These are phyloP conservation scores for Wasmannia auropunctata DNA, from an alignment of 1,140 invertebrate species.

Conservation along the genomic window DNA sequence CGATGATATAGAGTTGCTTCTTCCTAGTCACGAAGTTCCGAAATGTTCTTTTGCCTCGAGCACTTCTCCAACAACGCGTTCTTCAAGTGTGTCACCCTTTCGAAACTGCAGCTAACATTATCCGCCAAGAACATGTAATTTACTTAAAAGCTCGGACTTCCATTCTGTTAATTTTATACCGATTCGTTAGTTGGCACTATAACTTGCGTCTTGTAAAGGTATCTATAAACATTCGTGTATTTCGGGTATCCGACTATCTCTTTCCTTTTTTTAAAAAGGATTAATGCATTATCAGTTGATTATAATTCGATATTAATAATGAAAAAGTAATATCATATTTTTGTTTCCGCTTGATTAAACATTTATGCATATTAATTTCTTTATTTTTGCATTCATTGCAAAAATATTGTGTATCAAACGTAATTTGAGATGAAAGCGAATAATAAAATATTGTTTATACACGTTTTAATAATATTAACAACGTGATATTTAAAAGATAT, in stretches of 20 bases:
- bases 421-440: neutral
- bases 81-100: constrained; percentile 31
- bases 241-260: neutral
- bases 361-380: neutral
- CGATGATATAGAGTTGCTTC: constrained; percentile 16
- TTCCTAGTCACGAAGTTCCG: constrained; percentile 10
- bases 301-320: neutral
- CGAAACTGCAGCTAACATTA: constrained; percentile 33
- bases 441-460: neutral
- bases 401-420: neutral
- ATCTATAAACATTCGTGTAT: neutral
- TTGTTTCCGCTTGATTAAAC: neutral
- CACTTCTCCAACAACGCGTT: constrained; percentile 32
- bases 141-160: constrained; percentile 23
- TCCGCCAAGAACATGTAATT: neutral
- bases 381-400: no score
- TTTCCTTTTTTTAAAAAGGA: neutral
- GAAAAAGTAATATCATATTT: neutral
- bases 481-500: neutral
- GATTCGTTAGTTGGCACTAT: neutral
- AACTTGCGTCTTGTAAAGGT: neutral
- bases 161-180: constrained; percentile 12
- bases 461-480: neutral
- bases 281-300: neutral
- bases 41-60: constrained; percentile 30